Evolutionary conservation across 2,888 invertebrate genomes (phyloP), one percentile per base, ranked within the genome.

Genomic region (Tachina grossa): DNA sequence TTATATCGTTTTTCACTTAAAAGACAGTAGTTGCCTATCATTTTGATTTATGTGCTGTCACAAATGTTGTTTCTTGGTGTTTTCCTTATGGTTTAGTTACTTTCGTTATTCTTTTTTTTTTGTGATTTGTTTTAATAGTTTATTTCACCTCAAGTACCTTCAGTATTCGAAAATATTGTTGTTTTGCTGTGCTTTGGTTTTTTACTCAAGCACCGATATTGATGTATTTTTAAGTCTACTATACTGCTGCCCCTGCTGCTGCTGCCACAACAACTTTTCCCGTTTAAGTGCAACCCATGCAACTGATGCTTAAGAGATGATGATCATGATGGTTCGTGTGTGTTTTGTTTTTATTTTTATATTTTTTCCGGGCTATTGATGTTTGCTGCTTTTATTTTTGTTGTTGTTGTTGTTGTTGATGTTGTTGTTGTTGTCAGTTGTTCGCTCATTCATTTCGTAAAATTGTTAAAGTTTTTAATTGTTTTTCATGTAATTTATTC

Each of bases 21-120:
- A 49, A 55, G 85, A 78, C 82, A 82, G 82, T 78, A 87, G 86
- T 87, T 89, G 87, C 85, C 88, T 88, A 88, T 89, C 88, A 88
- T 89, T 89, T 88, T 89, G 89, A 89, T 89, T 89, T 89, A 89
- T 89, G 87, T 85, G 89, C 89, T 88, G 89, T 89, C 89, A 88
- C 88, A 88, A 88, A 83, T 85, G 76, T 72, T 83, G 83, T 79
- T 76, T 79, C 59, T 49, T 79, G 59, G 85, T 83, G 79, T 85
- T 85, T 76, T 66, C 49, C 55, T 68, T 43, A 65, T 74, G 31
- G 51, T 76, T 22, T 41, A 19, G 1, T 59, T 31, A 13, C 19
- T 75, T 63, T 65, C 11, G 14, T 57, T 49, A 11, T 65, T 66
- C 22, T 22, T 41, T 22, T 31, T 39, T 66, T 43, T 47, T 77